Base-by-base conservation (phyloP, 2,888 invertebrate species). In the Spisula solida region DNA sequence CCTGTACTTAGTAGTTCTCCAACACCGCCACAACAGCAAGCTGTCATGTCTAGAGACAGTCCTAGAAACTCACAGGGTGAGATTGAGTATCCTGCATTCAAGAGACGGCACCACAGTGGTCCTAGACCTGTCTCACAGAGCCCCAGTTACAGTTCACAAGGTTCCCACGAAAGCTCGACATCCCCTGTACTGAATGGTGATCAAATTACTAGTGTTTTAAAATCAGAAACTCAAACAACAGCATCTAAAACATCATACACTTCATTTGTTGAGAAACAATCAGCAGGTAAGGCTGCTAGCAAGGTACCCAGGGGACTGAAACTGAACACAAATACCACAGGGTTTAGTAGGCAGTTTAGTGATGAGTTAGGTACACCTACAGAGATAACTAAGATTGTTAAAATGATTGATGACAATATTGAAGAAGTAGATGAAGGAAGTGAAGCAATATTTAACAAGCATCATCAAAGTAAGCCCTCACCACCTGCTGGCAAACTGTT, bases 331-430 rank as follows among this genome's bases (percentile, higher is more conserved):
- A 90, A 92, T 20, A 83, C 89, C 0, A 95, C 95, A 34, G 95
- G 95, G 20, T 95, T 95, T 87, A 95, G 95, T 88, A 89, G 95
- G 4, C 95, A 95, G 93, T 95, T 94, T 85, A 95, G 95, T 89
- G 95, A 95, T 88, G 95, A 95, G 79, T 89, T 95, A 29, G 94
- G 94, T 60, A 95, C 95, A 20, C 95, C 95, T 29, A 94, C 95
- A 51, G 95, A 95, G 88, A 94, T 95, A 34, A 94, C 93, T 18
- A 94, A 95, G 48, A 90, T 95, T 83, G 94, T 95, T 14, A 92
- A 93, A 87, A 95, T 95, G 95, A 94, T 95, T 47, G 87, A 95
- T 80, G 95, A 95, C 41, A 93, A 92, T 82, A 93, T 92, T 80
- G 94, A 94, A 31, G 93, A 94, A 81, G 88, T 88, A n/a, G 93